phyloP scores from a whole-genome alignment of 2,888 invertebrate genomes.

The Achlya flavicornis region DNA sequence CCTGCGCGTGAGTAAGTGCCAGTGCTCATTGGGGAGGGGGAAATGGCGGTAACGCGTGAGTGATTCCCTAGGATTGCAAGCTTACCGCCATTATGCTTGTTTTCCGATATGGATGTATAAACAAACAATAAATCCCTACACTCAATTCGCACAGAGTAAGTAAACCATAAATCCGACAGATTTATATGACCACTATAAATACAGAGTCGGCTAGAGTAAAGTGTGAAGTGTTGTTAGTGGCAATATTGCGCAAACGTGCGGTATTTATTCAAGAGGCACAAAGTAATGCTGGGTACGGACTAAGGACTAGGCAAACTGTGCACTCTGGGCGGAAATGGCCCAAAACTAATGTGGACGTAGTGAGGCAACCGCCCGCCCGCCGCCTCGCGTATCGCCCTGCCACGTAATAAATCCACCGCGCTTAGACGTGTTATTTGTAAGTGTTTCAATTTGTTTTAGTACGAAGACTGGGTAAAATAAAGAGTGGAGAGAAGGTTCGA shows the following conservation, averaged over 20 bases:
- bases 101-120: neutral
- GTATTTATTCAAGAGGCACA: constrained; percentile 79
- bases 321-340: constrained; percentile 75
- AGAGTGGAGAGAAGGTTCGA: neutral
- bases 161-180: constrained; percentile 64
- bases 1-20: no score
- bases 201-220: constrained; percentile 58
- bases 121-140: constrained; percentile 8
- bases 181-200: constrained; percentile 72
- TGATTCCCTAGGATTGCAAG: no score
- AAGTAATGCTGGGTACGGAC: constrained; percentile 47
- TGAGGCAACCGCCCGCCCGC: constrained; percentile 34
- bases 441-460: constrained; percentile 8
- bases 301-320: constrained; percentile 64
- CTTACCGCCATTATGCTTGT: no score
- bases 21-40: no score
- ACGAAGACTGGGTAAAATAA: neutral
- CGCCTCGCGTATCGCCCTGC: constrained; percentile 22
- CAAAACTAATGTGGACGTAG: constrained; percentile 67
- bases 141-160: constrained; percentile 19
- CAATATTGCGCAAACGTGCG: constrained; percentile 76
- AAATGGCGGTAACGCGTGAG: no score
- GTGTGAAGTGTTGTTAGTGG: constrained; percentile 79
- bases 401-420: constrained; percentile 20
- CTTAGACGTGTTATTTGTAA: constrained; percentile 15